Conservation (phyloP, 2,113 vertebrate genomes). For the Eudyptes chrysolophus region DNA sequence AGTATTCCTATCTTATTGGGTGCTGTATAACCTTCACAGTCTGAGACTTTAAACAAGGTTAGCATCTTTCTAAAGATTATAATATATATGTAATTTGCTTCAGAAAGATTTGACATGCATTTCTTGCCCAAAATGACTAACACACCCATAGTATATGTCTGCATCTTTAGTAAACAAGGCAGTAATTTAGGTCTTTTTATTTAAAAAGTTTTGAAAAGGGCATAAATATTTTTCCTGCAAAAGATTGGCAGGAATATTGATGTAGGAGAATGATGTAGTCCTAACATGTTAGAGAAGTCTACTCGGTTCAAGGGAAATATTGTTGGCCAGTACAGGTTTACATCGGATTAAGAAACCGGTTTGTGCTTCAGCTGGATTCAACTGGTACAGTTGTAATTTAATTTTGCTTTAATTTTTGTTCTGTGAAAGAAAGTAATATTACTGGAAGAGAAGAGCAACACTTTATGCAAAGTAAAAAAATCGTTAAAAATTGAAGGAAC, state of each 20-base stretch:
- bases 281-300: background rate
- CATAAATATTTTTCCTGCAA: background rate
- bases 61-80: background rate
- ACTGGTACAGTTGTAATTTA: background rate
- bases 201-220: background rate
- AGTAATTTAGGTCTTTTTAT: background rate
- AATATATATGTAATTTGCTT: background rate
- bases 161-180: background rate
- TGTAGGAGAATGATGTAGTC: background rate
- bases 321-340: background rate
- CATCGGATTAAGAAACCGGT: background rate
- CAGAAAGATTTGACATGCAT: background rate
- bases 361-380: background rate
- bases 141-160: fast-evolving
- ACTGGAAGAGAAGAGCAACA: background rate
- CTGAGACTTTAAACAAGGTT: background rate
- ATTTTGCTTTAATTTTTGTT: background rate
- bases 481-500: background rate
- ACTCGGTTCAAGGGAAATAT: background rate
- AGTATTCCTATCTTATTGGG: conserved; percentile 7
- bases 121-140: background rate
- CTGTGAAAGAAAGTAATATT: background rate
- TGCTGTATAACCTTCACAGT: background rate
- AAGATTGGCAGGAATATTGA: background rate
- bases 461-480: background rate